Evolutionary conservation across 2,888 invertebrate species (phyloP).

Genomic region (Euzetes globulus): DNA sequence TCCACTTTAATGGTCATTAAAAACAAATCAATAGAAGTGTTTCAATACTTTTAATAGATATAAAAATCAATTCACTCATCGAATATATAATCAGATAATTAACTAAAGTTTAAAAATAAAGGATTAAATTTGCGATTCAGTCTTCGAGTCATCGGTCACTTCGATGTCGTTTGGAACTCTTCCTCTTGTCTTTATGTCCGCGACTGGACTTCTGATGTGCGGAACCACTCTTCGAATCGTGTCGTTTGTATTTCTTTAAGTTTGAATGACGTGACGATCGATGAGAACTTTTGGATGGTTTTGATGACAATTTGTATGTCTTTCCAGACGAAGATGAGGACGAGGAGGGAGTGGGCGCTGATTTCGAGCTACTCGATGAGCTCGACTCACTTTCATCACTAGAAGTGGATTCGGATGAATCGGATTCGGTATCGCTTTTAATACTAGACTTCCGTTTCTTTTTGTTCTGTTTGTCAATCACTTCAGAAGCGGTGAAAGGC

Average conservation of each 20-base stretch:
- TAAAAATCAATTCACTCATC: too few relatives aligned
- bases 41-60: conserved; percentile 11
- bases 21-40: conserved; percentile 1
- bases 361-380: background rate
- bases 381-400: background rate
- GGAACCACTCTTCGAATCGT: background rate
- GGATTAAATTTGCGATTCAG: too few relatives aligned
- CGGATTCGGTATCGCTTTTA: background rate
- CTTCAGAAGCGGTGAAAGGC: conserved; percentile 37
- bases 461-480: background rate
- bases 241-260: background rate
- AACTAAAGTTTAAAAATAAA: background rate
- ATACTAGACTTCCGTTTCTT: conserved; percentile 7
- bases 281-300: conserved; percentile 4
- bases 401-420: background rate
- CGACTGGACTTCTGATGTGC: too few relatives aligned
- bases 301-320: conserved; percentile 10
- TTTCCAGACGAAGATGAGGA: conserved; percentile 1
- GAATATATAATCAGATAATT: background rate
- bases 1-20: background rate
- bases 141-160: background rate
- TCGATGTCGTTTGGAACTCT: background rate
- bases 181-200: background rate
- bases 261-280: background rate
- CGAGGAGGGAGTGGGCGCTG: conserved; percentile 33